Percentiles rank a stretch among this genome's conserved stretches.
Conservation (phyloP, 2,797 vertebrate genomes). For the Phoeniculus purpureus region DNA sequence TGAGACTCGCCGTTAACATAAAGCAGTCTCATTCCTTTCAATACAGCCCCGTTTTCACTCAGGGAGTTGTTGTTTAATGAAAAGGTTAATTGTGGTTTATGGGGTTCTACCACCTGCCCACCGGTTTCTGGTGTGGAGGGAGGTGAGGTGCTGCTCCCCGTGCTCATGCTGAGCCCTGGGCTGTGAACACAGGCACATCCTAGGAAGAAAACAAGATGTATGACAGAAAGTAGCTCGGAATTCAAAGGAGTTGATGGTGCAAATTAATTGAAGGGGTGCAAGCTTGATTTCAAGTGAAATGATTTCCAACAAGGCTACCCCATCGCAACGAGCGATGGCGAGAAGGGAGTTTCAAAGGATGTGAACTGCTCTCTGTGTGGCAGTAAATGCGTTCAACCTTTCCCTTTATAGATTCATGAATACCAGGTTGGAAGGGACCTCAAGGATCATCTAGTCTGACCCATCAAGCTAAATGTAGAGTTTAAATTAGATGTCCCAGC, state of each 20-base stretch:
- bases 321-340: background rate
- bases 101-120: conserved; percentile 24
- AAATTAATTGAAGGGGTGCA: background rate
- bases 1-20: conserved; percentile 79
- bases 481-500: too few species aligned
- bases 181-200: background rate
- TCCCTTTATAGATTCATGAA: background rate
- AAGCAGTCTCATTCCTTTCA: conserved; percentile 78
- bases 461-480: too few species aligned
- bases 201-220: background rate
- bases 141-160: conserved; percentile 1
- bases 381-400: background rate
- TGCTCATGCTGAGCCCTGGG: background rate
- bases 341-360: background rate
- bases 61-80: conserved; percentile 75
- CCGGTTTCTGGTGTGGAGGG: conserved; percentile 53
- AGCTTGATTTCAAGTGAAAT: background rate
- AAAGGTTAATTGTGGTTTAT: conserved; percentile 78
- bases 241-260: background rate
- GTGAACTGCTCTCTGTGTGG: background rate
- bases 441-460: too few species aligned
- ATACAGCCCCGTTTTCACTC: conserved; percentile 57
- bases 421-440: too few species aligned
- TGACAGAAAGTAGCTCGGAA: background rate
- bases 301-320: background rate